Base-by-base conservation (phyloP, 2,888 invertebrate species). In the Lochmaea capreae region DNA sequence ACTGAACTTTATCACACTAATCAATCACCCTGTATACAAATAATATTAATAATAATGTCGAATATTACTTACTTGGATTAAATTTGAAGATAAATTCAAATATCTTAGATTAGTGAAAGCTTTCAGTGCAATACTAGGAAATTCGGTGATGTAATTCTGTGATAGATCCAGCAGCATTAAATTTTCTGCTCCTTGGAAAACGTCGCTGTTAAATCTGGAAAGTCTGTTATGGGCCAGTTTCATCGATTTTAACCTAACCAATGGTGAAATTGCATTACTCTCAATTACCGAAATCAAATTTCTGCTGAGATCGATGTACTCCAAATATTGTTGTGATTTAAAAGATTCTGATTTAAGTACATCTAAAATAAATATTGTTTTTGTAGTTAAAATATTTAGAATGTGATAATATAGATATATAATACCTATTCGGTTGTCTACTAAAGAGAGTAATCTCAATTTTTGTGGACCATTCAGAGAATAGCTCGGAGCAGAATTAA, bases 161-260 rank as follows among this genome's bases (percentile, higher is more conserved):
- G 96, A 95, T 39, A 98, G 88, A 85, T 97, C 95, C 78, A 98
- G 88, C 80, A 92, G 92, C 81, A 94, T 91, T 76, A 97, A 88
- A 81, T 93, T 92, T 72, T 91, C 91, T 5, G 94, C 91, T 69
- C 95, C 91, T 86, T 92, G 91, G 82, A 96, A 95, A 68, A 95
- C 93, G 84, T 95, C 95, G 85, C 95, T 95, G 86, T 96, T 95
- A 83, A 97, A 91, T 81, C 93, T 92, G 10, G 91, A 90, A 16
- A 97, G 89, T 78, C 93, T 91, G 87, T 97, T 97, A 78, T 93
- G 91, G 2, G 94, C 92, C 65, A 96, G 87, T 84, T 93, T 93
- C 46, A 97, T 90, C 77, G 89, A 89, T 81, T 92, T 90, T 26
- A 96, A 89, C 77, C 90, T 90, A 42, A 89, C 88, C 75, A 96